Evolutionary conservation across 2,113 vertebrate species (phyloP), one percentile per base, ranked within the genome.

Genomic region (Callipepla californica): DNA sequence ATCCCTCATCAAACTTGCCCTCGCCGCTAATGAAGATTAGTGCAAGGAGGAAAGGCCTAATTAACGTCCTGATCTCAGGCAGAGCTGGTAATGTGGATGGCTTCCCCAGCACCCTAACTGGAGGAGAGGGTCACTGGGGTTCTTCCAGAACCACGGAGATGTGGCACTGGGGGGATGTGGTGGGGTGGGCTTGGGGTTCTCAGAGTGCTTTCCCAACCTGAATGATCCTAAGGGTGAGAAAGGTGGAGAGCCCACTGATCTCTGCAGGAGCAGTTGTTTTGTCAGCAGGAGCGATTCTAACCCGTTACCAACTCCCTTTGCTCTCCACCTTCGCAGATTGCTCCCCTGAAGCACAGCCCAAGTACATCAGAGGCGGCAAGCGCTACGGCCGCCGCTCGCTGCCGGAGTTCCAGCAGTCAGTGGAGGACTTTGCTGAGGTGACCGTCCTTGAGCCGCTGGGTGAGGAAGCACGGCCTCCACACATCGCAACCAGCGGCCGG

Each of bases 361-460:
- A 99, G 96, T 99, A 99, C 70, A 98, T 99, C 91, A 98, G 98
- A 89, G 99, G 98, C 0, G 97, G 98, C 40, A 99, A 99, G 80
- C 98, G 99, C 30, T 99, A 99, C 0, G 99, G 99, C 61, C 98
- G 99, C 14, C 98, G 98, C 2, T 98, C 99, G 36, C 97, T 98
- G 40, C 99, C 99, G 0, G 99, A 99, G 91, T 98, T 98, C 85
- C 97, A 92, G 34, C 97, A 98, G 79, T 85, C 98, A 0, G 86
- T 95, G 95, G 95, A 98, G 13, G 98, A 98, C 80, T 96, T 97
- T 38, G 93, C 97, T 0, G 97, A 98, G 93, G 97, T 97, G 58
- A 94, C 93, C 0, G 97, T 97, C 18, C 86, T 98, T 13, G 97
- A 98, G 77, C 95, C 97, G 0, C 93, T 94, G 6, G 42, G 92